Evolutionary conservation across 2,797 vertebrate species (phyloP).

Genomic region (Arctocebus calabarensis): DNA sequence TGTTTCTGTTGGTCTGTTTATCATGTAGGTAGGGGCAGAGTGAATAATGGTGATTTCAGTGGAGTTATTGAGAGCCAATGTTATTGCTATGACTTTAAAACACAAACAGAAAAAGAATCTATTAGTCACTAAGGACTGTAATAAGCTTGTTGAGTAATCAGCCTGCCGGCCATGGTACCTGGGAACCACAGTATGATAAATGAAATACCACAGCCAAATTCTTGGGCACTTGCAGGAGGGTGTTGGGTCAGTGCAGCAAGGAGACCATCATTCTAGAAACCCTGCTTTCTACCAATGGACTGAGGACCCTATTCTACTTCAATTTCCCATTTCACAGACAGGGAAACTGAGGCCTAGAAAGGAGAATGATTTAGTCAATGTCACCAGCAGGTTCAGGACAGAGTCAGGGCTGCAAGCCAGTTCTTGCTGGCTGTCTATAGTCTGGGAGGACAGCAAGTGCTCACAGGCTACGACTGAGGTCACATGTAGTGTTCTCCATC

Average conservation of each 20-base stretch:
- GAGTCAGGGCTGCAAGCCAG: constrained; percentile 1
- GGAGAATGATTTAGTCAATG: background rate
- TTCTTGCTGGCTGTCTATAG: background rate
- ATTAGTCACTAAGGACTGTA: constrained; percentile 78
- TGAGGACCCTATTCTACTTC: background rate
- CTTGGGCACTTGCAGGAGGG: background rate
- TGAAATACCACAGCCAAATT: constrained; percentile 55
- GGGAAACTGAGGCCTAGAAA: constrained; percentile 50
- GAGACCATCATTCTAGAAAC: constrained; percentile 17
- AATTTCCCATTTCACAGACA: background rate
- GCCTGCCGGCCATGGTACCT: constrained; percentile 79
- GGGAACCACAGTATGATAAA: constrained; percentile 66
- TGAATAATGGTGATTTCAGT: constrained; percentile 78
- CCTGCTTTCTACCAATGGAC: background rate
- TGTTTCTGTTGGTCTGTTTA: constrained; percentile 62
- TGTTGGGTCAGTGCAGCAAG: background rate
- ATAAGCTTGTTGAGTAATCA: constrained; percentile 76
- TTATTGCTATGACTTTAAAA: constrained; percentile 83
- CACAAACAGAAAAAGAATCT: constrained; percentile 82
- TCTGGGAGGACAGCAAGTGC: constrained; percentile 43
- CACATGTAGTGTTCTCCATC: background rate
- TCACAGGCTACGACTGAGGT: background rate
- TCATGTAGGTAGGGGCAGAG: constrained; percentile 59
- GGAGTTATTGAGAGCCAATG: constrained; percentile 61
- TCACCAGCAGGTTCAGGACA: background rate